Evolutionary conservation across 1,140 invertebrate genomes (phyloP).

Genomic region (Rhyzopertha dominica): DNA sequence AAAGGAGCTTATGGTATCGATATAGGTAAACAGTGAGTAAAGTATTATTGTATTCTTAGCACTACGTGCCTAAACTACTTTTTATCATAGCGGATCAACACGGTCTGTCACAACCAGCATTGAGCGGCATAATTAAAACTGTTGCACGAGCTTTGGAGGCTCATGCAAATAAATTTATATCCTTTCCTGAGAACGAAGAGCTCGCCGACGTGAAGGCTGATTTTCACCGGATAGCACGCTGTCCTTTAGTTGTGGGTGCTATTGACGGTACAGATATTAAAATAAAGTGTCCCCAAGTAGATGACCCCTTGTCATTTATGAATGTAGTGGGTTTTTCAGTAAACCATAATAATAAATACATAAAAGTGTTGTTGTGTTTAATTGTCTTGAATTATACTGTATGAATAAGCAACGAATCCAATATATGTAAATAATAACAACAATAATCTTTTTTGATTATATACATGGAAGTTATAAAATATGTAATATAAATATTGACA

Average conservation of each 20-base stretch:
- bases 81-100: constrained; percentile 22
- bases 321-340: no score
- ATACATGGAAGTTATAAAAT: no score
- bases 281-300: constrained; percentile 33
- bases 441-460: no score
- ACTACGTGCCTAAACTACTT: neutral
- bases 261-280: constrained; percentile 43
- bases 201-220: constrained; percentile 13
- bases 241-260: constrained; percentile 38
- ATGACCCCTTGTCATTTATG: constrained; percentile 37
- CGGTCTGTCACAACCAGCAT: constrained; percentile 20
- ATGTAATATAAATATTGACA: no score
- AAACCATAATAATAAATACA: no score
- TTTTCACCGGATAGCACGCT: constrained; percentile 30
- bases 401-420: no score
- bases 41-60: neutral
- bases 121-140: constrained; percentile 16
- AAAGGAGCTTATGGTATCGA: constrained; percentile 9
- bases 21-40: constrained; percentile 12
- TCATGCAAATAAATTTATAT: constrained; percentile 20
- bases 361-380: no score
- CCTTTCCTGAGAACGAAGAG: constrained; percentile 24
- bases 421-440: no score
- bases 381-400: no score
- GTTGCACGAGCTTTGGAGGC: constrained; percentile 20